Evolutionary conservation across 2,113 vertebrate genomes (phyloP), one percentile per base, ranked within the genome.

Genomic region (Python bivittatus): DNA sequence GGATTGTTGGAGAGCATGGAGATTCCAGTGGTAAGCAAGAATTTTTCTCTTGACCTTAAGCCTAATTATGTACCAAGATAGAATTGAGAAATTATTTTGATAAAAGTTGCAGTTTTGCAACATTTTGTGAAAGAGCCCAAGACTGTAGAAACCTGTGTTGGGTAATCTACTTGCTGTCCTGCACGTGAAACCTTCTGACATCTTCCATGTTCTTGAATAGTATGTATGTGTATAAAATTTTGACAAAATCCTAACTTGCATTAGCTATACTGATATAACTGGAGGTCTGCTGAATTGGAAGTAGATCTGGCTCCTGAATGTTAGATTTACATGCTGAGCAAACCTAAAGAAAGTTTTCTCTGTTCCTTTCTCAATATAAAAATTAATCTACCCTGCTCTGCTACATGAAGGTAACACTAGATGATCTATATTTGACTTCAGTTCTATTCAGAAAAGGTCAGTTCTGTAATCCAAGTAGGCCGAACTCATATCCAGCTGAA

Each of bases 1-100:
- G 99, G 99, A 97, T 99, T 93, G 94, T 99, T 17, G 99, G 99
- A 85, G 99, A 99, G 94, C 99, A 99, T 0, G 99, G 99, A 92
- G 99, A 99, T 96, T 99, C 99, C 27, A 99, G 99, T 48, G 99
- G 99, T 99, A 97, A 98, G 98, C n/a, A 1, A 12, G 22, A 72
- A 58, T 38, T 2, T 0, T 33, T 0, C 12, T 87, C 91, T 3
- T 84, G 25, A 87, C 1, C 60, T 6, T 2, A 0, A 57, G 7
- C 0, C 53, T 33, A 58, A 60, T 2, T 58, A 27, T 7, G 72
- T 1, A 20, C 10, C 33, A 79, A 86, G 61, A 6, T 15, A 84
- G 33, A 79, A 7, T 79, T 15, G 7, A 38, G 15, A 79, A 20
- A 17, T 79, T 17, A 23, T 6, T 60, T 1, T 52, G 33, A 86